Base-by-base conservation (phyloP, 2,888 invertebrate genomes). In the Synanthedon formicaeformis region DNA sequence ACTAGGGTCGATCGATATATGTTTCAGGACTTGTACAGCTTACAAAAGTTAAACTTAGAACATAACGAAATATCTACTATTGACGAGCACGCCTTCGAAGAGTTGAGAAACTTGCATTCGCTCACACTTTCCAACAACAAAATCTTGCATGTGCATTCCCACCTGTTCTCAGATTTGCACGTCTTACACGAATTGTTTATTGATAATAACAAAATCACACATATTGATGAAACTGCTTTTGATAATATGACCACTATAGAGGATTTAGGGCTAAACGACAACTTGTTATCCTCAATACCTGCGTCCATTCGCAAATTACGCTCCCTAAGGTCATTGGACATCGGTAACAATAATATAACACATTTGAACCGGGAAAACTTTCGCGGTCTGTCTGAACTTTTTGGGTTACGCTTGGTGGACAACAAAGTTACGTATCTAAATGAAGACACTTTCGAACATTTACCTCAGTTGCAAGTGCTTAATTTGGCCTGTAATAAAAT, bases 401-500 rank as follows among this genome's bases (percentile, higher is more conserved):
- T 92, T 67, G 92, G 93, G 53, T 85, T 96, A 57, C 90, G 95
- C 57, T 78, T 96, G 62, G 93, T 94, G 54, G 93, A 93, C 79
- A 96, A 96, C 86, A 91, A 92, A 80, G 90, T 93, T 66, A 90
- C 90, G 65, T 91, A 91, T 81, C 91, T 93, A 71, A 92, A 92
- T 60, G 90, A 91, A 69, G 93, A 92, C 67, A 92, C 92, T 71
- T 94, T 94, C 73, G 89, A 91, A 62, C 89, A 92, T 64, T 83
- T 94, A 62, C 91, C 92, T n/a, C 90, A 91, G 54, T 85, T 96
- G 60, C 92, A 93, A 75, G 92, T 93, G 57, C 87, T 96, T 58
- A 94, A 95, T 87, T 88, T 95, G 59, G 94, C 94, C 34, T 92
- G 93, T 58, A 96, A 96, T 80, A 90, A 90, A 76, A 92, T 95